Base-by-base conservation (phyloP, 2,888 invertebrate genomes). In the Heliconius erato region DNA sequence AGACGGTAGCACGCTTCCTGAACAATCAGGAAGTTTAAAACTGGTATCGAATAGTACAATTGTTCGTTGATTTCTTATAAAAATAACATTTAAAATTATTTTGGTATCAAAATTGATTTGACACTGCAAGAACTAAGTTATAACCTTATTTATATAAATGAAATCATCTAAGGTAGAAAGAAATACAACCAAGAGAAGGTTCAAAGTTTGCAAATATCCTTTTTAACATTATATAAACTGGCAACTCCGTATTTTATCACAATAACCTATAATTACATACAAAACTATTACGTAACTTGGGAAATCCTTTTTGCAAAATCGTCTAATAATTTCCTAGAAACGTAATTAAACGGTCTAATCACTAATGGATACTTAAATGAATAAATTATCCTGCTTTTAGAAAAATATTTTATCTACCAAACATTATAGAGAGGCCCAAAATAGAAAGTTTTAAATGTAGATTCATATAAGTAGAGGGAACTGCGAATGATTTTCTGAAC, bases 21-120 rank as follows among this genome's bases (percentile, higher is more conserved):
- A 63, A 63, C 63, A 63, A 76, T 63, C 49, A 63, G 76, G 59
- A 76, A 63, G 26, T 76, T 63, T 26, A 76, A 23, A 74, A 32
- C n/a, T 26, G n/a, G n/a, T 63, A 63, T 63, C 40, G 63, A 35
- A 63, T 40, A 63, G 40, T 76, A 35, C 63, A 49, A 72, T 26
- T 49, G 16, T 76, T 76, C 40, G n/a, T 63, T n/a, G 32, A 59
- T 54, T 74, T 74, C 3, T 54, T 54, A 71, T 71, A 12, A 40
- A 35, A 71, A 68, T 6, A 32, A 19, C 7, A 69, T 35, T 69
- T 35, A 35, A 35, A 35, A 65, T 26, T 65, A 26, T 65, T 26
- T 65, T 65, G 65, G 44, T 44, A 44, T 3, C 44, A 44, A 44
- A 44, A 44, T 32, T 32, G 14, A 26, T 71, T 44, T 71, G 40